Percentiles rank a stretch among this genome's conserved stretches.
These are phyloP conservation scores for Amblyopsis hoosieri DNA, from an alignment of 2,797 vertebrate species.

Conservation along the genomic window DNA sequence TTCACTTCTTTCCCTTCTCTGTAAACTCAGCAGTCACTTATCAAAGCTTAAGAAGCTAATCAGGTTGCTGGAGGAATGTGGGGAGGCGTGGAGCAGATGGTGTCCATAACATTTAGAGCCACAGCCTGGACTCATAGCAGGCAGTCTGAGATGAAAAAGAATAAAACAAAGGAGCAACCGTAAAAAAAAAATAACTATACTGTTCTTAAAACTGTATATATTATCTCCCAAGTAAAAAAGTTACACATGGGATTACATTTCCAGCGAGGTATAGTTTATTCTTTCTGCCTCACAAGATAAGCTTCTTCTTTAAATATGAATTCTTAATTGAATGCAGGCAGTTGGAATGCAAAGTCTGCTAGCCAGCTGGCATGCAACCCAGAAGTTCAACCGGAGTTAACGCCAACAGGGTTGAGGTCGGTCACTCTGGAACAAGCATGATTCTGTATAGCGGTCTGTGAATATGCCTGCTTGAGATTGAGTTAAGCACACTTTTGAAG, in stretches of 20 bases:
- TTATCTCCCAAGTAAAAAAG: constrained; percentile 52
- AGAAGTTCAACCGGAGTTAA: neutral
- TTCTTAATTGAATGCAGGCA: constrained; percentile 38
- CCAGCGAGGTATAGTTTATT: constrained; percentile 24
- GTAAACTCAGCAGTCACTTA: constrained; percentile 59
- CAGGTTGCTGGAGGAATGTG: constrained; percentile 52
- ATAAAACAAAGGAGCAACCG: constrained; percentile 59
- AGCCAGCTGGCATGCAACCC: constrained; percentile 4
- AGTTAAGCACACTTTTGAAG: neutral
- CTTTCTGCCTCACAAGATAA: constrained; percentile 41
- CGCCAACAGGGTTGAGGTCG: neutral
- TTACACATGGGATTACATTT: constrained; percentile 35
- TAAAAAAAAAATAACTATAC: constrained; percentile 25
- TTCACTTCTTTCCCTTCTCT: constrained; percentile 20
- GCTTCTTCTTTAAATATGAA: constrained; percentile 34
- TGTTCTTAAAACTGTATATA: constrained; percentile 39
- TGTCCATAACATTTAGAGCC: constrained; percentile 29
- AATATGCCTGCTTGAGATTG: constrained; percentile 16
- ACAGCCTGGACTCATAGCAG: constrained; percentile 41
- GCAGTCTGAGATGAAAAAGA: constrained; percentile 47
- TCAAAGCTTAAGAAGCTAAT: constrained; percentile 66
- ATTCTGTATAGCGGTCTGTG: neutral
- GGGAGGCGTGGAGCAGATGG: constrained; percentile 41
- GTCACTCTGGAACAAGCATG: neutral
- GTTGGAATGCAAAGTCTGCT: constrained; percentile 16